These are phyloP conservation scores for Semicossyphus pulcher DNA, from an alignment of 2,113 vertebrate genomes.

Conservation along the genomic window DNA sequence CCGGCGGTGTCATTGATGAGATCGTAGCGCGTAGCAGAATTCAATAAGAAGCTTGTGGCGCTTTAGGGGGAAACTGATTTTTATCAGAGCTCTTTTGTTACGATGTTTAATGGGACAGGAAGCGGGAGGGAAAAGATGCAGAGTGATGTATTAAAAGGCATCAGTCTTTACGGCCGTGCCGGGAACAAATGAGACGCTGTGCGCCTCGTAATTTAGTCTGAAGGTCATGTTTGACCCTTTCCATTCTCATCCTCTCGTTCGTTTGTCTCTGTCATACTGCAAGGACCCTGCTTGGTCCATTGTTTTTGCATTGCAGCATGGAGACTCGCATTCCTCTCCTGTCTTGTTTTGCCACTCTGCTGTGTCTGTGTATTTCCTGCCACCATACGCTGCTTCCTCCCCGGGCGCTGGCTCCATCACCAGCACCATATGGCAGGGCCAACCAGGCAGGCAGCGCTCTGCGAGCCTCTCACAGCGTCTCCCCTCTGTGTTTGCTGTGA, in stretches of 20 bases:
- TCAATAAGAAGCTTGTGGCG: slow-evolving; percentile 37
- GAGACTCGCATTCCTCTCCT: slow-evolving; percentile 32
- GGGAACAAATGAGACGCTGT: slow-evolving; percentile 32
- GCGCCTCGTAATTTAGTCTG: slow-evolving; percentile 58
- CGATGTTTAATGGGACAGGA: slow-evolving; percentile 49
- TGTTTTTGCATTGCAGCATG: slow-evolving; percentile 21
- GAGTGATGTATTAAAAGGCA: slow-evolving; percentile 31
- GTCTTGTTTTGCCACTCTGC: slow-evolving; percentile 55
- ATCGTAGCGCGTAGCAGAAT: slow-evolving; percentile 26
- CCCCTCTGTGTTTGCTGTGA: slow-evolving; percentile 16
- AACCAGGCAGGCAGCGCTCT: slow-evolving; percentile 46
- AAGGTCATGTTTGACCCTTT: slow-evolving; percentile 62
- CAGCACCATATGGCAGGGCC: slow-evolving; percentile 76
- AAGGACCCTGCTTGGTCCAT: neutral
- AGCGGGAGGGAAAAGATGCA: slow-evolving; percentile 16
- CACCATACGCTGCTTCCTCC: slow-evolving; percentile 73
- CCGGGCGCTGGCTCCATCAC: slow-evolving; percentile 66
- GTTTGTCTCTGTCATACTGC: slow-evolving; percentile 43
- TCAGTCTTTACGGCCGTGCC: slow-evolving; percentile 12
- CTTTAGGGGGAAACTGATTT: slow-evolving; percentile 40
- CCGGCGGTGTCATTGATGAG: slow-evolving; percentile 43
- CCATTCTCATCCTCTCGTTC: slow-evolving; percentile 21
- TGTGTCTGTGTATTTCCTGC: slow-evolving; percentile 73
- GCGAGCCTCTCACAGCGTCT: slow-evolving; percentile 27
- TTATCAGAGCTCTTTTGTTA: slow-evolving; percentile 60